Conservation (phyloP, 2,113 vertebrate species). For the Atherinomorus stipes region DNA sequence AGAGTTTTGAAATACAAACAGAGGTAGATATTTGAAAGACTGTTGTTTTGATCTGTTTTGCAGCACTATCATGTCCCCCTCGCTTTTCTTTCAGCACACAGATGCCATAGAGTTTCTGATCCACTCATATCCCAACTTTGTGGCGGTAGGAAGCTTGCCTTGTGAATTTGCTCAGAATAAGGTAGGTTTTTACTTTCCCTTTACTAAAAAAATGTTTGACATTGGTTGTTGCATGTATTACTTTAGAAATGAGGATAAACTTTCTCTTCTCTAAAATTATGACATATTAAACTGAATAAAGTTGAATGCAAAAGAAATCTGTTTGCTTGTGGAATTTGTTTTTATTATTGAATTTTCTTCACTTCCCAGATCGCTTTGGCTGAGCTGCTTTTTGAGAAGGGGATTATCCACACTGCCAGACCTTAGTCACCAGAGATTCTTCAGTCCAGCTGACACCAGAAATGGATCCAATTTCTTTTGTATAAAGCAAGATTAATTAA, state of each 20-base stretch:
- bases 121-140: conserved; percentile 89
- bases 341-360: not conserved
- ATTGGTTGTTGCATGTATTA: not conserved
- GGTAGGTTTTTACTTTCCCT: conserved; percentile 61
- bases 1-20: conserved; percentile 88
- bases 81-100: conserved; percentile 77
- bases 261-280: too few relatives aligned
- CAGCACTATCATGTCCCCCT: not conserved
- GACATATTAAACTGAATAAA: too few relatives aligned
- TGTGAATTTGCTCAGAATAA: conserved; percentile 87
- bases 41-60: not conserved
- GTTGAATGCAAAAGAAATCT: too few relatives aligned
- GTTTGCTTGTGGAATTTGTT: not conserved
- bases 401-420: conserved; percentile 77
- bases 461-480: conserved; percentile 20
- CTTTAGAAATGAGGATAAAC: not conserved
- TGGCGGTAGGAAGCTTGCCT: conserved; percentile 87
- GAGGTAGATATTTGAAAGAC: conserved; percentile 76
- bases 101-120: conserved; percentile 92
- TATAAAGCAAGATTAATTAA: conserved; percentile 17
- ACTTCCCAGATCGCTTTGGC: conserved; percentile 76
- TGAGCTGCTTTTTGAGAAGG: conserved; percentile 81
- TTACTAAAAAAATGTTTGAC: too few relatives aligned
- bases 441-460: conserved; percentile 29
- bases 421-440: conserved; percentile 32